Evolutionary conservation across 1,140 invertebrate species (phyloP).

Genomic region (Cotesia vestalis): DNA sequence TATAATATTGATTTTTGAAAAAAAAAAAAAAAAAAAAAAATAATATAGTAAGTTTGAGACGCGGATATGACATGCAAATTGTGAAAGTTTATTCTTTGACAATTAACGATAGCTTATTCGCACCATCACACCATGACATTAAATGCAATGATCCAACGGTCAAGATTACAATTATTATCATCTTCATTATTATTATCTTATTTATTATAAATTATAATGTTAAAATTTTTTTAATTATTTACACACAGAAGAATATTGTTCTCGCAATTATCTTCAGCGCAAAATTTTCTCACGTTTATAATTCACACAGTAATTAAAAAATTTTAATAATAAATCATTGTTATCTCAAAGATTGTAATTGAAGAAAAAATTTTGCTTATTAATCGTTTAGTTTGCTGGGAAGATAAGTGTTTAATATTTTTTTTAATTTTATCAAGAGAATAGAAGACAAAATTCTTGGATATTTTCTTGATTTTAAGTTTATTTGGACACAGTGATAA

Average conservation of each 20-base stretch:
- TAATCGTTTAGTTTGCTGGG: neutral
- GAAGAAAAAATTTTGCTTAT: no score
- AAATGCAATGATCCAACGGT: neutral
- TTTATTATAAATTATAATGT: no score
- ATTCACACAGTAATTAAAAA: no score
- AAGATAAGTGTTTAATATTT: neutral
- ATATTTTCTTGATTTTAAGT: slow-evolving; percentile 26
- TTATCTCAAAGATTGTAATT: no score
- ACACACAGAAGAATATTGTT: slow-evolving; percentile 8
- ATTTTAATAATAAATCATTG: no score
- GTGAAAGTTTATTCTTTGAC: slow-evolving; percentile 20
- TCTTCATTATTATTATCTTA: no score
- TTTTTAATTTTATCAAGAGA: neutral
- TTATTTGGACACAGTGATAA: slow-evolving; percentile 39
- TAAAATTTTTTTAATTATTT: slow-evolving; percentile 15
- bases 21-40: no score
- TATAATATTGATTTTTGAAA: no score
- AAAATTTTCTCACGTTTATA: no score
- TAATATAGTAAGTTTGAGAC: neutral
- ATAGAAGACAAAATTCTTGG: neutral
- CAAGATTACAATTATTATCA: neutral
- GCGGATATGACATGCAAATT: slow-evolving; percentile 31
- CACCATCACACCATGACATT: slow-evolving; percentile 15
- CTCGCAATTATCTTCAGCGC: slow-evolving; percentile 8
- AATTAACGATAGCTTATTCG: slow-evolving; percentile 17